A percentile compares a stretch with the other conserved stretches of the same genome.
Evolutionary conservation across 2,888 invertebrate species (phyloP).

Genomic region (Notodonta dromedarius): DNA sequence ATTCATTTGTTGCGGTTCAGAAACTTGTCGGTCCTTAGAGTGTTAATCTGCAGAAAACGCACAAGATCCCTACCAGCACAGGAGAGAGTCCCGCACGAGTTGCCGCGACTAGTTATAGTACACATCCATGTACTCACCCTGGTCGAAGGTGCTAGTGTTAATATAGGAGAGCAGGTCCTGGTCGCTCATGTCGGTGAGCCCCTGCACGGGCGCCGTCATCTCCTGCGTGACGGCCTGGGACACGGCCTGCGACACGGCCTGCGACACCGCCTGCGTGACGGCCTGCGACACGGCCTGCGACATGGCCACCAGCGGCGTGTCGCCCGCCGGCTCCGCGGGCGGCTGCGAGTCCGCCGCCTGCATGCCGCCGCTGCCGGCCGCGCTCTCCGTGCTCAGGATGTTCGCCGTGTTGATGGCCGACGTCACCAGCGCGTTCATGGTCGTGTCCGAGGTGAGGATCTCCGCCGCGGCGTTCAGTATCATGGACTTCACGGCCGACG

Average conservation of each 20-base stretch:
- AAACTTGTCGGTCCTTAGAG: neutral
- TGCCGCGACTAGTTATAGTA: slow-evolving; percentile 44
- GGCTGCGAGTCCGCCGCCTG: slow-evolving; percentile 54
- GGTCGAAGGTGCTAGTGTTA: slow-evolving; percentile 95
- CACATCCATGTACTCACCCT: slow-evolving; percentile 84
- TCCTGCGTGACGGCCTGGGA: slow-evolving; percentile 79
- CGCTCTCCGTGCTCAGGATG: slow-evolving; percentile 70
- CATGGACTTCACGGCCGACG: slow-evolving; percentile 89
- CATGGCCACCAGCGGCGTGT: slow-evolving; percentile 73
- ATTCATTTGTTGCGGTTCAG: neutral
- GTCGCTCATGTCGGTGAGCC: slow-evolving; percentile 93
- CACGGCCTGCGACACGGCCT: slow-evolving; percentile 78
- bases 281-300: slow-evolving; percentile 82
- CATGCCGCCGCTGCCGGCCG: slow-evolving; percentile 42
- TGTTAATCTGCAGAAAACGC: neutral
- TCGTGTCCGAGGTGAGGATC: slow-evolving; percentile 86
- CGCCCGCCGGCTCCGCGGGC: slow-evolving; percentile 62
- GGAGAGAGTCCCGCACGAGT: neutral
- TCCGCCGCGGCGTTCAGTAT: slow-evolving; percentile 90
- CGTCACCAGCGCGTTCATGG: slow-evolving; percentile 84
- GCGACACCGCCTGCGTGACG: slow-evolving; percentile 76
- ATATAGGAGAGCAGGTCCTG: slow-evolving; percentile 95
- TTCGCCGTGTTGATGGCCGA: slow-evolving; percentile 81
- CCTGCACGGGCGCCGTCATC: slow-evolving; percentile 86
- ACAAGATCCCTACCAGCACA: neutral